Base-by-base conservation (phyloP, 2,113 vertebrate genomes). In the Copsychus sechellarum region DNA sequence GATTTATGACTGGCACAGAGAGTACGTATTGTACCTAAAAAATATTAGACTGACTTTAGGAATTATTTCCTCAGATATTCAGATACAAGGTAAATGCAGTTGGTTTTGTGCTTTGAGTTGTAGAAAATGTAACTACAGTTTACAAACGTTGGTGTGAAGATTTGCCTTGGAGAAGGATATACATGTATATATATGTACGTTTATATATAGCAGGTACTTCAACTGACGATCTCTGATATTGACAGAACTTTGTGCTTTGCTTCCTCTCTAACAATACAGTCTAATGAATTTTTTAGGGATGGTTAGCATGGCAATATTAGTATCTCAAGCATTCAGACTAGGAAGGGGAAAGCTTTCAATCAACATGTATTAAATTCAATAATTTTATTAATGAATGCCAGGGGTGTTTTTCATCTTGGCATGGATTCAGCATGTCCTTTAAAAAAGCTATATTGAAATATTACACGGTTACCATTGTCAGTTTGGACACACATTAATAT, bases 1-100 rank as follows among this genome's bases (percentile, higher is more conserved):
- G 96, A 99, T 99, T 94, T 99, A 99, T 28, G 99, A 99, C 97
- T 99, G 99, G 99, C 99, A 99, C 98, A 98, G 98, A 98, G 99
- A 99, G 99, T 99, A 98, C 0, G 99, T 98, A 93, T 77, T 90
- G 54, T 86, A 85, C 33, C 47, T 92, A 67, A 76, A 87, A 80
- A 77, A 21, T 72, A 54, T 3, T 91, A 84, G 17, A 36, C 16
- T 92, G 54, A 33, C 26, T 84, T 81, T 77, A 54, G 91, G 31
- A 64, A 66, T 83, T 74, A 85, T 94, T 64, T 26, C 11, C 34
- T 93, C 33, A 77, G 6, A 33, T 90, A 54, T 29, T 88, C 28
- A 90, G n/a, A 42, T 57, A 50, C 10, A 53, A 90, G 6, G 9
- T 51, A 53, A 74, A 86, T 47, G 15, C 10, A 88, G 11, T 43